Conservation (phyloP, 2,888 invertebrate species). For the Kryphioiulus occultus region DNA sequence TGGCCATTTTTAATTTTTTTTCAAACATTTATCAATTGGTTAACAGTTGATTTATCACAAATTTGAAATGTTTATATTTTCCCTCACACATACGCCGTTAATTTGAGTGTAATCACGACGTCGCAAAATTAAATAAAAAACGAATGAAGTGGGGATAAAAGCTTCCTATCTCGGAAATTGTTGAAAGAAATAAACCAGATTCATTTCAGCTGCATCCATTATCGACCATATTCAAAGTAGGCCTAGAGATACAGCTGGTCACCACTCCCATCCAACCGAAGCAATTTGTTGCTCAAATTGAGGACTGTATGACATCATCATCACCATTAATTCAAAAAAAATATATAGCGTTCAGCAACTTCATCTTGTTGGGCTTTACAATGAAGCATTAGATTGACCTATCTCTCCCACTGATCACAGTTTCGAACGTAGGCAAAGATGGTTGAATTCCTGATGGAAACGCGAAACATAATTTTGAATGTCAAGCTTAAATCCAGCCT, state of each 20-base stretch:
- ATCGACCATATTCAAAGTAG: background rate
- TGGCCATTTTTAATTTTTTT: background rate
- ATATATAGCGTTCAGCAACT: background rate
- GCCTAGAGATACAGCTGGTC: constrained; percentile 3
- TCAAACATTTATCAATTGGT: background rate
- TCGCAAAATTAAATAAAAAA: background rate
- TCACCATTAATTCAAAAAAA: constrained; percentile 17
- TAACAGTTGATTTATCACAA: background rate
- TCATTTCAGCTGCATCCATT: background rate
- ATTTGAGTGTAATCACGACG: background rate
- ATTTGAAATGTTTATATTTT: constrained; percentile 11
- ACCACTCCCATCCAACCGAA: background rate
- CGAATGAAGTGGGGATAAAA: constrained; percentile 18
- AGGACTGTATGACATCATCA: background rate
- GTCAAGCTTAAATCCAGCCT: background rate
- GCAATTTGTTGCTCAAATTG: constrained; percentile 7
- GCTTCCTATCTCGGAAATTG: background rate
- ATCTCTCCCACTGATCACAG: background rate
- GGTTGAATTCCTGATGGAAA: background rate
- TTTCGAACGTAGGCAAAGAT: background rate
- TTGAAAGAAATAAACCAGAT: constrained; percentile 10
- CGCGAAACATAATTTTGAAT: constrained; percentile 14
- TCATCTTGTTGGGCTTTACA: background rate
- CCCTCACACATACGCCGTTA: background rate
- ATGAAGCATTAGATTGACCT: background rate